Conservation (phyloP, 2,797 vertebrate species). For the Argyrosomus regius region DNA sequence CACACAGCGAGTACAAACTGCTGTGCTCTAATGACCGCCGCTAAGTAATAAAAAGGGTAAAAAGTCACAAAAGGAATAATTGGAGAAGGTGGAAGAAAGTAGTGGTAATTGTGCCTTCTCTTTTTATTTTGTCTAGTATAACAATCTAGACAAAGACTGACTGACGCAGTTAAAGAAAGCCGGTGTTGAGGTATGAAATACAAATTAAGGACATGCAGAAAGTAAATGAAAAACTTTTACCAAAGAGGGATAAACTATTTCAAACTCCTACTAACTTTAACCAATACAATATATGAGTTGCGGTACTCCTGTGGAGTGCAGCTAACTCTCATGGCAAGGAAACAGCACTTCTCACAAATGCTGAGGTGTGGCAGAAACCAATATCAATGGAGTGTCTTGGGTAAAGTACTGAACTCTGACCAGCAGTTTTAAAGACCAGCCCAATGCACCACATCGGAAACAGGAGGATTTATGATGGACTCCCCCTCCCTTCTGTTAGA, state of each 20-base stretch:
- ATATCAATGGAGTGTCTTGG: neutral
- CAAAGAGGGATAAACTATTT: neutral
- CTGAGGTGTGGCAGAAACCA: neutral
- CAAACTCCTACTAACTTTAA: neutral
- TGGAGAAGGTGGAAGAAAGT: slow-evolving; percentile 4
- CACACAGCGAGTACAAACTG: neutral
- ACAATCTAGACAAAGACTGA: slow-evolving; percentile 17
- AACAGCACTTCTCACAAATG: neutral
- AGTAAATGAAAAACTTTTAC: neutral
- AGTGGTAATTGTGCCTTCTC: neutral
- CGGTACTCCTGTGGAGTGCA: neutral
- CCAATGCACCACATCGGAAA: neutral
- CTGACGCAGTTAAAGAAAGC: slow-evolving; percentile 13
- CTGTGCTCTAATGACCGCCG: neutral
- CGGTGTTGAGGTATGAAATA: slow-evolving; percentile 13
- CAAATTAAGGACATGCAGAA: slow-evolving; percentile 6
- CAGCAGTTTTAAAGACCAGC: neutral
- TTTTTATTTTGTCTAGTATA: slow-evolving; percentile 6
- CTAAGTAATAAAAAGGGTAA: neutral
- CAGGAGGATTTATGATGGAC: slow-evolving; percentile 14
- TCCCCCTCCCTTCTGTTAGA: neutral
- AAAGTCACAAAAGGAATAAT: slow-evolving; percentile 8
- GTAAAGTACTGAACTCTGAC: neutral
- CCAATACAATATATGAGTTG: neutral
- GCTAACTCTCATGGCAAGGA: too few species aligned